A percentile compares a stretch with the other conserved stretches of the same genome.
Evolutionary conservation across 2,888 invertebrate genomes (phyloP).

Genomic region (Heliconius aoede): DNA sequence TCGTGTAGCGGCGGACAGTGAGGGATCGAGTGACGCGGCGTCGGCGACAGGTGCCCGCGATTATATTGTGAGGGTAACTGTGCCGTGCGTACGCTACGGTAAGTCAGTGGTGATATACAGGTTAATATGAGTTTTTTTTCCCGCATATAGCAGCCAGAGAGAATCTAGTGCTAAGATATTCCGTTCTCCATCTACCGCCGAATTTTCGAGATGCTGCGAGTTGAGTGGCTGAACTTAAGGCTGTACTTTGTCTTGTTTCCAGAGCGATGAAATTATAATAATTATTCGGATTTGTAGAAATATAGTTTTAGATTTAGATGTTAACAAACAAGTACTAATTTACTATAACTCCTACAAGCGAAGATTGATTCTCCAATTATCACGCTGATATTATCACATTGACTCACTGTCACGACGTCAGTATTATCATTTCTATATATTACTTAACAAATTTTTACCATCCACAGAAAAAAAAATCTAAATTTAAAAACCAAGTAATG

Average conservation of each 20-base stretch:
- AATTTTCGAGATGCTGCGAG: not conserved
- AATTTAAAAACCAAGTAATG: not conserved
- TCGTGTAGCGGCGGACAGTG: conserved; percentile 53
- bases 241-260: not conserved
- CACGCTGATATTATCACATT: no score
- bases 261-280: no score
- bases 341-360: no score
- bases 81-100: conserved; percentile 42
- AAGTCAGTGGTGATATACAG: conserved; percentile 44
- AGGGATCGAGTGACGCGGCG: conserved; percentile 52
- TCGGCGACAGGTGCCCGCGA: conserved; percentile 59
- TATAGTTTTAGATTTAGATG: no score
- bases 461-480: not conserved
- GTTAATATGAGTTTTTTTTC: not conserved
- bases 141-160: no score
- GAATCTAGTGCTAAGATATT: not conserved
- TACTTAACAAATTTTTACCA: not conserved
- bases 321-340: no score
- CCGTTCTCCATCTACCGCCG: rapidly evolving
- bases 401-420: no score
- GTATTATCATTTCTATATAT: no score
- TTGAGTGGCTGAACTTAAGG: not conserved
- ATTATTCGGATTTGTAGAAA: no score
- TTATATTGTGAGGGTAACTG: conserved; percentile 54
- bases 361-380: no score